Base-by-base conservation (phyloP, 2,888 invertebrate genomes). In the Calliopum simillimum region DNA sequence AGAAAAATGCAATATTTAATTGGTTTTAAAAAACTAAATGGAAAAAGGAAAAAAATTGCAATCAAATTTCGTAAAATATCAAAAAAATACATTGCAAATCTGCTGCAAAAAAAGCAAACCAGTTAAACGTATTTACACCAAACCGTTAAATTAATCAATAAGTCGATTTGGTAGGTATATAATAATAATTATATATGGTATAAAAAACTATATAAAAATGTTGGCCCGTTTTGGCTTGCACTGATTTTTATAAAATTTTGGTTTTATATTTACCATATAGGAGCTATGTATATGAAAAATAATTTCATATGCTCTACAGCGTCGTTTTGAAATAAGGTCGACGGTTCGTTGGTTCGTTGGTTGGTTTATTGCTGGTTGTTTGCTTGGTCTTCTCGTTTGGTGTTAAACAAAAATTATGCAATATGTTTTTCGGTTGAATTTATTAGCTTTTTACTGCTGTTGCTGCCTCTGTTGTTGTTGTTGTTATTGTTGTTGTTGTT, bases 61-160 rank as follows among this genome's bases (percentile, higher is more conserved):
- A 59, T 59, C 53, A 68, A 65, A 65, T 63, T 62, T 33, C 25
- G 46, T 16, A 19, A 53, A 53, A 53, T 12, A 51, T 53, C 2
- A n/a, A 21, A 19, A 53, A 53, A 19, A 19, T 23, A 16, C 13
- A 23, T 5, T 33, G 33, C 33, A 53, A 53, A 53, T 19, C 25
- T 59, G 41, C 47, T 46, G 47, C n/a, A 67, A 47, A 58, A 12
- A 66, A 23, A 56, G n/a, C 43, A 62, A 62, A 46, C 46, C 11
- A 46, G 47, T 33, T 43, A 23, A 58, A 55, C n/a, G 41, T 53
- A 62, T 55, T 41, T 46, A 11, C 21, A 33, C 43, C 25, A 67
- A 23, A 3, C 51, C 16, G 19, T 16, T 55, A 44, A 67, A 14
- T n/a, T 55, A 47, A 33, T 33, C 33, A 33, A 33, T 33, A 33